Evolutionary conservation across 2,888 invertebrate genomes (phyloP), one percentile per base, ranked within the genome.

Genomic region (Idaea aversata): DNA sequence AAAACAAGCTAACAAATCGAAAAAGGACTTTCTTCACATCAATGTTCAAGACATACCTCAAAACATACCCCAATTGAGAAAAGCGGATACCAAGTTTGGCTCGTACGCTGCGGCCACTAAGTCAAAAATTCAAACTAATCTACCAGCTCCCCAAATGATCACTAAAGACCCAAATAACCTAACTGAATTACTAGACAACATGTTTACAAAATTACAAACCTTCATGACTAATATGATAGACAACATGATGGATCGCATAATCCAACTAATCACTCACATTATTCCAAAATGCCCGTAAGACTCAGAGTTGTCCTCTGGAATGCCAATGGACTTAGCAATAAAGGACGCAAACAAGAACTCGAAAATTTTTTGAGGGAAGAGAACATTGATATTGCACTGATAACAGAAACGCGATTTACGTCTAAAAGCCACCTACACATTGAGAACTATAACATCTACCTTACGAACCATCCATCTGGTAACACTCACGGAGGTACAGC

Each of bases 201-300:
- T 69, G 66, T 61, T 69, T 16, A 57, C 61, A 34, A 69, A 62
- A 63, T 5, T 69, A 13, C 65, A 70, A 65, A 62, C 66, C 47
- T 65, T 67, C 15, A 66, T 72, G 66, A 57, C 36, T 34, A 66
- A 65, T 7, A 74, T 71, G 62, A 61, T 73, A 16, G n/a, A n/a
- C n/a, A n/a, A n/a, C n/a, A n/a, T n/a, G n/a, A n/a, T n/a, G n/a
- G n/a, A n/a, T n/a, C n/a, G 71, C 59, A 67, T 73, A 69, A 65
- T 72, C 65, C 68, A 72, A 34, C 71, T 69, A n/a, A 68, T 72
- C 62, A 36, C 67, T 62, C 65, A 71, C n/a, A 58, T 70, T 35
- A 34, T 67, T 71, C 57, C 72, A 73, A 2, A 75, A 68, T 10
- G 59, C 57, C 1, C 75, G 77, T 70, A 36, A 74, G 75, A 58